A percentile compares a stretch with the other conserved stretches of the same genome.
Evolutionary conservation across 1,140 invertebrate genomes (phyloP).

Genomic region (Ectropis grisescens): DNA sequence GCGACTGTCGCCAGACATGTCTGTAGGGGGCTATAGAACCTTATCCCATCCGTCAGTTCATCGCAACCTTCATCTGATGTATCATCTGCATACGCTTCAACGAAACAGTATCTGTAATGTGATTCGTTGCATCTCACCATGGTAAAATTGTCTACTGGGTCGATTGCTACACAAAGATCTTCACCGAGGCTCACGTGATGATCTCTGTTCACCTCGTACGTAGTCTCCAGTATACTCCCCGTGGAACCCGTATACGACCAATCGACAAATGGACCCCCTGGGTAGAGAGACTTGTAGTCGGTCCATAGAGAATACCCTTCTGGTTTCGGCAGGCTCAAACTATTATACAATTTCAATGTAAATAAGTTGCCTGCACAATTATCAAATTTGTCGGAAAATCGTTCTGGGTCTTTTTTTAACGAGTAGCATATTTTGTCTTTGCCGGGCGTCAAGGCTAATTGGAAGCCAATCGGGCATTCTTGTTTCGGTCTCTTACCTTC

Average conservation of each 20-base stretch:
- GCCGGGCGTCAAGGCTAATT: slow-evolving; percentile 19
- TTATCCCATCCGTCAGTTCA: slow-evolving; percentile 1
- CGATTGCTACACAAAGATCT: slow-evolving; percentile 34
- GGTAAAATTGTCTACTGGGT: slow-evolving; percentile 35
- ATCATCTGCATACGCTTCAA: slow-evolving; percentile 34
- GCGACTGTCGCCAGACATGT: slow-evolving; percentile 33
- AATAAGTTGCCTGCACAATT: slow-evolving; percentile 49
- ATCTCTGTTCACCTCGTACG: slow-evolving; percentile 26
- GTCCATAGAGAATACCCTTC: slow-evolving; percentile 40
- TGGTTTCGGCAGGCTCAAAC: slow-evolving; percentile 24
- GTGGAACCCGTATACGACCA: slow-evolving; percentile 32
- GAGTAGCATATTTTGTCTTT: slow-evolving; percentile 31
- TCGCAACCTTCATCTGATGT: slow-evolving; percentile 23
- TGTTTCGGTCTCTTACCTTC: slow-evolving; percentile 10
- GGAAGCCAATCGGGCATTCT: slow-evolving; percentile 37
- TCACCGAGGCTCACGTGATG: slow-evolving; percentile 26
- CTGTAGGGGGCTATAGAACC: slow-evolving; percentile 42
- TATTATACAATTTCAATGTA: slow-evolving; percentile 28
- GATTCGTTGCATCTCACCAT: slow-evolving; percentile 39
- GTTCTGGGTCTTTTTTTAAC: slow-evolving; percentile 45
- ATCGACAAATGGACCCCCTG: slow-evolving; percentile 52
- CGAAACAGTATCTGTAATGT: slow-evolving; percentile 52
- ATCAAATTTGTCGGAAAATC: slow-evolving; percentile 34
- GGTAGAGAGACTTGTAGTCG: slow-evolving; percentile 47
- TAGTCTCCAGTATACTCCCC: slow-evolving; percentile 17